Percentiles rank a stretch among this genome's conserved stretches.
phyloP scores from a whole-genome alignment of 2,113 vertebrate genomes.

The Tympanuchus pallidicinctus region DNA sequence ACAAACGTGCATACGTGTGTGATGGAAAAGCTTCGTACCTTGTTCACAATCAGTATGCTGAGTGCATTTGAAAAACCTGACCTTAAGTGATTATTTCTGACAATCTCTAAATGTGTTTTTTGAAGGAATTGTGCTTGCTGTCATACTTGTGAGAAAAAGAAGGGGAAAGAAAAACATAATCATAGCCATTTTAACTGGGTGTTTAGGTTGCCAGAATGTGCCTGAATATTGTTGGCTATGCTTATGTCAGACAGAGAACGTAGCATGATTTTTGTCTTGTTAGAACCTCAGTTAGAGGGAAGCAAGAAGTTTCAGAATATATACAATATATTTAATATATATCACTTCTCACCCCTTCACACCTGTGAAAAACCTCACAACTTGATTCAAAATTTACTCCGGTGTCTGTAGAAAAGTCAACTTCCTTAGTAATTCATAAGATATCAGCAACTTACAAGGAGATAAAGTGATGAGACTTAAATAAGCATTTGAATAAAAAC shows the following conservation, averaged over 20 bases:
- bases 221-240: background rate
- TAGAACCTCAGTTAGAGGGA: background rate
- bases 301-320: background rate
- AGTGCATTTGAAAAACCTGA: constrained; percentile 10
- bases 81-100: background rate
- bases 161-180: background rate
- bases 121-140: background rate
- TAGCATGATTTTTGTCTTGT: background rate
- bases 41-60: background rate
- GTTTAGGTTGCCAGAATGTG: background rate
- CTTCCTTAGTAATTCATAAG: background rate
- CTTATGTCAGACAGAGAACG: background rate
- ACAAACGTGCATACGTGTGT: too few relatives aligned
- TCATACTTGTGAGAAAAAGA: background rate
- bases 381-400: background rate
- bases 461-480: background rate
- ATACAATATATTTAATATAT: background rate
- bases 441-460: background rate
- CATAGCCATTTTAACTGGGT: background rate
- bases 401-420: background rate
- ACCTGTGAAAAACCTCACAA: background rate
- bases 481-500: background rate
- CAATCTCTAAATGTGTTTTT: background rate
- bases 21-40: background rate
- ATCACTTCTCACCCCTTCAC: background rate